These are phyloP conservation scores for Eupeodes luniger DNA, from an alignment of 2,888 invertebrate genomes.

Conservation along the genomic window DNA sequence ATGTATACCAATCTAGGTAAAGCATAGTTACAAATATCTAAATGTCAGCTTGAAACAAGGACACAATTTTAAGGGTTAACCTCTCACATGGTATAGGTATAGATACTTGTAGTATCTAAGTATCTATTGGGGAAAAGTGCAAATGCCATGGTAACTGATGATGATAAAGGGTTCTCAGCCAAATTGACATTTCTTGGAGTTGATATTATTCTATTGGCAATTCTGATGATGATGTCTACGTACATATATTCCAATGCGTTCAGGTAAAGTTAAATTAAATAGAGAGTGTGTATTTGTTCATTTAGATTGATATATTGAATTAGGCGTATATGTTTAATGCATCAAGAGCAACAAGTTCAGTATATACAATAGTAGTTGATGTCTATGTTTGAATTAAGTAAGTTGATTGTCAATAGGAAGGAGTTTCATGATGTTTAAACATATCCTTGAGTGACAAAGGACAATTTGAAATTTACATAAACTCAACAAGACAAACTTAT, in stretches of 20 bases:
- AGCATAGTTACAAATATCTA: too few relatives aligned
- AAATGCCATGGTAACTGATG: conserved; percentile 2
- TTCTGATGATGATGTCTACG: not conserved
- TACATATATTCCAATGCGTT: not conserved
- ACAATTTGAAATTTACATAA: too few relatives aligned
- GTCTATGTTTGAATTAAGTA: too few relatives aligned
- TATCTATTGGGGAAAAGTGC: not conserved
- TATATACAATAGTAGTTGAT: too few relatives aligned
- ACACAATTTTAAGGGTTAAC: not conserved
- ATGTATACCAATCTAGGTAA: too few relatives aligned
- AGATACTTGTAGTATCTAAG: not conserved
- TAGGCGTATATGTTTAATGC: not conserved
- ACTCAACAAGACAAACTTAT: too few relatives aligned
- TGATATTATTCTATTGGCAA: not conserved
- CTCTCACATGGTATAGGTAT: not conserved
- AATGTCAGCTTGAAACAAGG: not conserved
- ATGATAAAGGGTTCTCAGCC: not conserved
- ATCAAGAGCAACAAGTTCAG: conserved; percentile 1
- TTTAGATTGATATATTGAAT: not conserved
- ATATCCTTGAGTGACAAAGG: too few relatives aligned
- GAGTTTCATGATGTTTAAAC: too few relatives aligned
- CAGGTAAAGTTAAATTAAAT: not conserved
- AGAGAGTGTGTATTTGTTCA: not conserved
- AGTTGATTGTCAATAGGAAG: too few relatives aligned
- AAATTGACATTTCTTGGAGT: not conserved